A percentile compares a stretch with the other conserved stretches of the same genome.
phyloP scores from a whole-genome alignment of 2,113 vertebrate genomes.

The Romanogobio albipinnatus region DNA sequence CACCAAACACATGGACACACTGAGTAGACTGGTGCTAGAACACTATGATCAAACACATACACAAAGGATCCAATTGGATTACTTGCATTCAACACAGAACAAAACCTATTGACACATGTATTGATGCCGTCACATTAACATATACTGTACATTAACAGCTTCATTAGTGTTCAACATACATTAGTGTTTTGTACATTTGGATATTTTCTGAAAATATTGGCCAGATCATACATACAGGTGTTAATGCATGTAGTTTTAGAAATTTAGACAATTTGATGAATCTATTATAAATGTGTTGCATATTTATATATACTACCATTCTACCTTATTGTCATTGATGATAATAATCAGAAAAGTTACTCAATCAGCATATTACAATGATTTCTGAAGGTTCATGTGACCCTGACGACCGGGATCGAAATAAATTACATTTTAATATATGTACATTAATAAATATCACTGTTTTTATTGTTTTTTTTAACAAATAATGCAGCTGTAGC shows the following conservation, averaged over 20 bases:
- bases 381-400: too few relatives aligned
- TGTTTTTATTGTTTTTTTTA: too few relatives aligned
- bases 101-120: constrained; percentile 33
- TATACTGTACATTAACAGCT: background rate
- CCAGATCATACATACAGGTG: background rate
- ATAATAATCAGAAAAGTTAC: background rate
- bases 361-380: background rate
- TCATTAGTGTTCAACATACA: constrained; percentile 8
- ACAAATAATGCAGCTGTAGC: too few relatives aligned
- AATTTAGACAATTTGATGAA: background rate
- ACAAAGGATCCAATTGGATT: constrained; percentile 54
- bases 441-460: too few relatives aligned
- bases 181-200: background rate
- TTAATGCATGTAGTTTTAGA: background rate
- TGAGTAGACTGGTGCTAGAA: constrained; percentile 62
- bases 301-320: too few relatives aligned
- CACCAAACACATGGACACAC: constrained; percentile 58
- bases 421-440: too few relatives aligned
- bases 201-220: background rate
- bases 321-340: background rate
- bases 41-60: constrained; percentile 54
- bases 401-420: too few relatives aligned
- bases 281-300: background rate
- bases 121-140: background rate
- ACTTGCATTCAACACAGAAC: constrained; percentile 9